A percentile compares a stretch with the other conserved stretches of the same genome.
Conservation (phyloP, 2,797 vertebrate species). For the Corythornis leucogaster region DNA sequence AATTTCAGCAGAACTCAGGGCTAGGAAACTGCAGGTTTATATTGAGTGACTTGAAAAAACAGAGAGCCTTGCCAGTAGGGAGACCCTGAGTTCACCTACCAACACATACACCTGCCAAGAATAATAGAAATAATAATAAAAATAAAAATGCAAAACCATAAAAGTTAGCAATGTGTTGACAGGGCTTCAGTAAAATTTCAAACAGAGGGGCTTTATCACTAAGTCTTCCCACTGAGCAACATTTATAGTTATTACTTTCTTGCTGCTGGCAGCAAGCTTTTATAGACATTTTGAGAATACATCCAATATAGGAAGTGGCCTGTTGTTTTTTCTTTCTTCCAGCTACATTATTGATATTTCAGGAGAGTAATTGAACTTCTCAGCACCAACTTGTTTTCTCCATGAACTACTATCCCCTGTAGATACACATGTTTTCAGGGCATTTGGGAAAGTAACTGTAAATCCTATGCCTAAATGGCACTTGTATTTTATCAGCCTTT, state of each 20-base stretch:
- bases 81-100: constrained; percentile 36
- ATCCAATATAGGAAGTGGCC: constrained; percentile 66
- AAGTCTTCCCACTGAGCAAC: constrained; percentile 72
- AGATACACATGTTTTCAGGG: constrained; percentile 68
- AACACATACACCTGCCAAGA: constrained; percentile 39
- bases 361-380: constrained; percentile 78
- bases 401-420: constrained; percentile 71
- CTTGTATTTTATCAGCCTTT: constrained; percentile 65
- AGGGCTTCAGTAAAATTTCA: constrained; percentile 51
- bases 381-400: constrained; percentile 74
- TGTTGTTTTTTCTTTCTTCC: constrained; percentile 76
- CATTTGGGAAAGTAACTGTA: constrained; percentile 68
- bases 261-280: constrained; percentile 72
- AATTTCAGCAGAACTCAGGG: constrained; percentile 3
- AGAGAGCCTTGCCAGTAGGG: constrained; percentile 5
- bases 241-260: constrained; percentile 78
- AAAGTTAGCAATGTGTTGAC: constrained; percentile 48
- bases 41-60: constrained; percentile 2
- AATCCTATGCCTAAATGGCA: constrained; percentile 68
- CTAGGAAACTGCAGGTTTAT: constrained; percentile 8
- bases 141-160: constrained; percentile 53
- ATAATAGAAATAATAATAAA: constrained; percentile 57
- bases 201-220: constrained; percentile 46
- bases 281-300: constrained; percentile 75
- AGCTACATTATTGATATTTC: constrained; percentile 77